Base-by-base conservation (phyloP, 2,113 vertebrate genomes). In the Corvus moneduloides region DNA sequence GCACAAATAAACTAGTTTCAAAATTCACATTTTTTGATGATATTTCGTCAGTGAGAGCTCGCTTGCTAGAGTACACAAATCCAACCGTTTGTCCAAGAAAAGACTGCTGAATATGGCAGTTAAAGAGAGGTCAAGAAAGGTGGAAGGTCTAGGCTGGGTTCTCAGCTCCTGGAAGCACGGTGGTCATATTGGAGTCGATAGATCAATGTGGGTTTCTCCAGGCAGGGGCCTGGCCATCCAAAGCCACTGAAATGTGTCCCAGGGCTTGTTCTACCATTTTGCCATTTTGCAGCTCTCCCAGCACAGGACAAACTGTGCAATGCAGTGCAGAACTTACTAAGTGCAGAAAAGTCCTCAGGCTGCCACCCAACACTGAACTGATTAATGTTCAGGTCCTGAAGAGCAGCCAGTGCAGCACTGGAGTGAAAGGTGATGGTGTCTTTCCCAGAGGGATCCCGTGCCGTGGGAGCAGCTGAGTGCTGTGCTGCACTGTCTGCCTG, bases 81-180 rank as follows among this genome's bases (percentile, higher is more conserved):
- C 3, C 6, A 77, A 37, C 6, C 67, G 3, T 22, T 92, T 32
- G 8, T 72, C 26, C 52, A 7, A 6, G 10, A 33, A 61, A 79
- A 56, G 6, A 0, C 32, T 66, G 26, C 0, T n/a, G 67, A 22
- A 11, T 32, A 19, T 27, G 63, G 7, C 7, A 44, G 16, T 6
- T 48, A 64, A 51, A 49, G 33, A 61, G n/a, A 54, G 8, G 56
- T 51, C 23, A 10, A 24, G 33, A 48, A 13, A 64, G 21, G 17
- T 10, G 21, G n/a, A 37, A 78, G 33, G 24, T 64, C 16, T 23
- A 6, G 39, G 41, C 27, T 79, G 49, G 15, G 3, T n/a, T 59
- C 62, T 52, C 41, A 67, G 20, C 14, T 89, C 51, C 32, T n/a
- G 17, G 69, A 49, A 49, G 16, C 27, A 55, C 37, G 3, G 4